Evolutionary conservation across 2,888 invertebrate genomes (phyloP).

Genomic region (Nemotelus nigrinus): DNA sequence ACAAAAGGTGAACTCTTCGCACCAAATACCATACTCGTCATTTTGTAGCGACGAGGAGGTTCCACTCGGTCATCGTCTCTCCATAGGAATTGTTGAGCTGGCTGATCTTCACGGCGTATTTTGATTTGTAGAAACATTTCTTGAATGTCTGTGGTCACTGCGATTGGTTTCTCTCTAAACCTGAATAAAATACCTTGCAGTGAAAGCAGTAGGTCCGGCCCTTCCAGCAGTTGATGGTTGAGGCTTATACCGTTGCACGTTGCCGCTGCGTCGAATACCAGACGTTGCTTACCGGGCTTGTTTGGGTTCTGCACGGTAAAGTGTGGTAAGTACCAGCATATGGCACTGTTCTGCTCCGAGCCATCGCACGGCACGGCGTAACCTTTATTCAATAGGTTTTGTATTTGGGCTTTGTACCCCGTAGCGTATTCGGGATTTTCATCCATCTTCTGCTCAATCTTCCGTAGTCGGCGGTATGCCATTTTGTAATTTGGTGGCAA

Average conservation of each 20-base stretch:
- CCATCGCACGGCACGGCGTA: neutral
- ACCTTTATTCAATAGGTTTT: neutral
- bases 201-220: neutral
- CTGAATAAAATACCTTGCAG: neutral
- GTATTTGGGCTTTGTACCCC: too few relatives aligned
- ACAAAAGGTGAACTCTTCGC: neutral
- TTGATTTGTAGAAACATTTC: slow-evolving; percentile 2
- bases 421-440: neutral
- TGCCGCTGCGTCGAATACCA: too few relatives aligned
- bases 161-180: neutral
- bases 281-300: too few relatives aligned
- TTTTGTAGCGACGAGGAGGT: neutral
- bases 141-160: neutral
- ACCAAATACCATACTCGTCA: neutral
- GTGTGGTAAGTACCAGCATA: neutral
- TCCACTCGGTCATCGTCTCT: too few relatives aligned
- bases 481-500: slow-evolving; percentile 7
- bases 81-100: too few relatives aligned
- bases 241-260: too few relatives aligned
- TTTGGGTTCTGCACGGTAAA: neutral
- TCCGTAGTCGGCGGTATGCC: neutral
- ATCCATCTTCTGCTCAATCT: too few relatives aligned
- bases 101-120: too few relatives aligned
- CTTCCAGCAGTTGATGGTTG: neutral
- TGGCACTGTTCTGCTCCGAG: neutral